A percentile compares a stretch with the other conserved stretches of the same genome.
Evolutionary conservation across 2,888 invertebrate genomes (phyloP).

Genomic region (Eupithecia tripunctaria): DNA sequence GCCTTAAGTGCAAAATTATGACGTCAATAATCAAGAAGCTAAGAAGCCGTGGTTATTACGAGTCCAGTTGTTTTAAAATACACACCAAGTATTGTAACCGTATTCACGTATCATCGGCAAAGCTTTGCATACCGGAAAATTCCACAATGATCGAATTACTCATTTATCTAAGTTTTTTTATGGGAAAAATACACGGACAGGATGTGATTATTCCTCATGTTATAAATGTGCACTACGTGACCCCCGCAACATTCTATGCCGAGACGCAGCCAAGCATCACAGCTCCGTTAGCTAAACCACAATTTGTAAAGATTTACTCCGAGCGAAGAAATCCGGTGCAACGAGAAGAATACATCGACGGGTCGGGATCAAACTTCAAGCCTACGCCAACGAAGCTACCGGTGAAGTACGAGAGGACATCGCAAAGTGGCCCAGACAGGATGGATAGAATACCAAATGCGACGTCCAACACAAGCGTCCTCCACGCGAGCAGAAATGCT

Average conservation of each 20-base stretch:
- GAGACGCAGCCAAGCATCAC: constrained; percentile 34
- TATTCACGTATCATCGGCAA: constrained; percentile 37
- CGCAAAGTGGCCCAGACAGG: constrained; percentile 40
- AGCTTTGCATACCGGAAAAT: constrained; percentile 37
- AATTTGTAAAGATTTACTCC: constrained; percentile 22
- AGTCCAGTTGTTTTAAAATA: constrained; percentile 61
- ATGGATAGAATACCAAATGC: constrained; percentile 24
- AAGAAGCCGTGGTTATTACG: constrained; percentile 63
- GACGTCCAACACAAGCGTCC: constrained; percentile 14
- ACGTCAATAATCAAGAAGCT: constrained; percentile 59
- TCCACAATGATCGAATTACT: constrained; percentile 59
- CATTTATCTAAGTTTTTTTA: constrained; percentile 52
- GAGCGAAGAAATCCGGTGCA: constrained; percentile 33
- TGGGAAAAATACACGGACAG: constrained; percentile 57
- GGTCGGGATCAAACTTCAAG: constrained; percentile 40
- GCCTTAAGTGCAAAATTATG: constrained; percentile 68
- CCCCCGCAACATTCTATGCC: constrained; percentile 37
- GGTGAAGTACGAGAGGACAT: constrained; percentile 44
- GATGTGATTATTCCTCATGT: constrained; percentile 48
- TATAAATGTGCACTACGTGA: constrained; percentile 42
- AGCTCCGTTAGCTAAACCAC: constrained; percentile 34
- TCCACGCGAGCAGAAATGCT: constrained; percentile 19
- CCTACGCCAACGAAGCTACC: constrained; percentile 41
- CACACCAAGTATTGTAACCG: constrained; percentile 50
- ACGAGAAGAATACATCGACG: constrained; percentile 39